phyloP scores from a whole-genome alignment of 1,140 invertebrate species.

The Atopsyche davidsoni region DNA sequence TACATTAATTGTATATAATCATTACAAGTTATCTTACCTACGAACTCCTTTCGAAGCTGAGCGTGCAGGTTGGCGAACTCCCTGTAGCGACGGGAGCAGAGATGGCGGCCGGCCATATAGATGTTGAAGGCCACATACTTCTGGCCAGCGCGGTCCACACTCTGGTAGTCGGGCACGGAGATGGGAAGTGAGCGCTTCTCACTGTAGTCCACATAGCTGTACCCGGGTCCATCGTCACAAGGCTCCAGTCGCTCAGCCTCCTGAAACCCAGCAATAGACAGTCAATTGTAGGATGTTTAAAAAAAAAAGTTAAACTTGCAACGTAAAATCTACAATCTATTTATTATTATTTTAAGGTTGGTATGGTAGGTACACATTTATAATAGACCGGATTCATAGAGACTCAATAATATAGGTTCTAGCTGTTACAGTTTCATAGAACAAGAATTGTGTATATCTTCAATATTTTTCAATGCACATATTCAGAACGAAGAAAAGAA shows the following conservation, averaged over 20 bases:
- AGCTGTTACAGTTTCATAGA: no score
- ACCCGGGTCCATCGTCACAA: conserved; percentile 79
- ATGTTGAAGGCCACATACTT: conserved; percentile 97
- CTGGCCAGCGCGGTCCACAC: conserved; percentile 73
- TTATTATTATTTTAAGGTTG: no score
- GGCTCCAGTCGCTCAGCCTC: conserved; percentile 82
- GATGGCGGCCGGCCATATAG: conserved; percentile 96
- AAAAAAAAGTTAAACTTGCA: no score
- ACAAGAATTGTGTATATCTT: no score
- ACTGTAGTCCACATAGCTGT: conserved; percentile 93
- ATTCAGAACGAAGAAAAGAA: no score
- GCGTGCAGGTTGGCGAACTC: conserved; percentile 91
- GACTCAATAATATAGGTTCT: no score
- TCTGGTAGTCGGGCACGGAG: conserved; percentile 93
- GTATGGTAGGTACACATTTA: no score
- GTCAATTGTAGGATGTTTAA: no score
- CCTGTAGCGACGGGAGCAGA: conserved; percentile 92
- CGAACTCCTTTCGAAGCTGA: conserved; percentile 91
- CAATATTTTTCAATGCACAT: no score
- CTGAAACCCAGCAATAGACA: conserved; percentile 49
- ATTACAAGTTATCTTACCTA: conserved; percentile 52
- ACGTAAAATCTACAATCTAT: no score
- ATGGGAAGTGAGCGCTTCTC: conserved; percentile 97
- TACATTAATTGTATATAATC: no score
- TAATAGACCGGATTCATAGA: no score